Conservation (phyloP, 1,140 invertebrate species). For the Phortica variegata region DNA sequence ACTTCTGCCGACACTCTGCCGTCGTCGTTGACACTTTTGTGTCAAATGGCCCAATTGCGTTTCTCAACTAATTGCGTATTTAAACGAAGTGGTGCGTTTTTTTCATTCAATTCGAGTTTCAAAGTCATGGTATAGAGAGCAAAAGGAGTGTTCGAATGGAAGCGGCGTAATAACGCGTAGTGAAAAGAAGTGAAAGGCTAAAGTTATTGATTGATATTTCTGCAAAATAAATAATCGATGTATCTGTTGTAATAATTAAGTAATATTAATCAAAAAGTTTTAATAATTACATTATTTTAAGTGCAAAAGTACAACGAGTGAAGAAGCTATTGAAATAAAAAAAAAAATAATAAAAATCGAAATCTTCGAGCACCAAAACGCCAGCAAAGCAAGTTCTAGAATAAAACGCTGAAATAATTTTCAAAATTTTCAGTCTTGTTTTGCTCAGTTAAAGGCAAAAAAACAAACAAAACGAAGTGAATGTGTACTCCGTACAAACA, state of each 20-base stretch:
- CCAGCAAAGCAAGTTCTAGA: background rate
- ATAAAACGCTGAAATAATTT: slow-evolving; percentile 10
- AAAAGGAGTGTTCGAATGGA: too few species aligned
- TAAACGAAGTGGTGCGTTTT: too few species aligned
- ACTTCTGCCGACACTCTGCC: too few species aligned
- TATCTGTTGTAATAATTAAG: slow-evolving; percentile 53
- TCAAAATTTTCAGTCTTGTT: slow-evolving; percentile 8
- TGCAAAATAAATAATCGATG: slow-evolving; percentile 39
- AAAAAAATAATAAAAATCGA: slow-evolving; percentile 32
- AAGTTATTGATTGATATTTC: slow-evolving; percentile 50
- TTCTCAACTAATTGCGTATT: too few species aligned
- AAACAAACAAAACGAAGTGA: slow-evolving; percentile 23
- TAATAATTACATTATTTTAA: slow-evolving; percentile 51
- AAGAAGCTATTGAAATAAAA: slow-evolving; percentile 25
- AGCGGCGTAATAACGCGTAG: too few species aligned
- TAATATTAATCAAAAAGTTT: slow-evolving; percentile 50
- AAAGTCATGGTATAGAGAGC: too few species aligned
- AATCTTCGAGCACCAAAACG: slow-evolving; percentile 17
- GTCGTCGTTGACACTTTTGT: too few species aligned
- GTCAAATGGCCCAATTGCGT: too few species aligned
- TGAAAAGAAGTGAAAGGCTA: slow-evolving; percentile 38
- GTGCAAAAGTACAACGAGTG: slow-evolving; percentile 54
- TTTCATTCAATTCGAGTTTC: too few species aligned
- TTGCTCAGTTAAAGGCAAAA: slow-evolving; percentile 4
- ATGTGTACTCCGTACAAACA: slow-evolving; percentile 29